Evolutionary conservation across 1,140 invertebrate genomes (phyloP), one percentile per base, ranked within the genome.

Genomic region (Lerema accius): DNA sequence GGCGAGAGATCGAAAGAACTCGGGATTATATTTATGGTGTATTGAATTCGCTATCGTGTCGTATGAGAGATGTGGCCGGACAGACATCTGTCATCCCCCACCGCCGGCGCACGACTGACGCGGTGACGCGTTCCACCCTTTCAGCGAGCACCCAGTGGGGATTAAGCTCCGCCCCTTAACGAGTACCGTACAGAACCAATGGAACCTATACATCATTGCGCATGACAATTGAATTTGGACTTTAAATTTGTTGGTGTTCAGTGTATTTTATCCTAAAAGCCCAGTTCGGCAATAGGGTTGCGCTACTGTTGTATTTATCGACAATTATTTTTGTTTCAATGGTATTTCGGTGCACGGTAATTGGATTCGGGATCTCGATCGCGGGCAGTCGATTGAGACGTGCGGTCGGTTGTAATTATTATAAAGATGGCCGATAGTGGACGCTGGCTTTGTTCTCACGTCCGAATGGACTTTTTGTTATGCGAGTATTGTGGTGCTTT

Each of bases 401-500:
- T 90, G 28, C 75, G 67, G 78, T 80, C 79, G 48, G 58, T 78
- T 75, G 80, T 86, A 88, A 90, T 90, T 89, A 89, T 88, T 90
- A 86, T 86, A 82, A 88, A 86, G 84, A 88, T 89, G 65, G 68
- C 15, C 76, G 84, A 87, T 87, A 86, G 79, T 70, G 73, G 76
- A 67, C 67, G 45, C 63, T 63, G 68, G 75, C 73, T 82, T 80
- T 82, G 80, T 86, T 78, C 63, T 64, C 51, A 60, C 32, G 60
- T 45, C 43, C 51, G 46, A 67, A 50, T 45, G 53, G 32, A 19
- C 32, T 45, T 35, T 59, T 58, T 58, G 32, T 48, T 59, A 48
- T 59, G 49, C 49, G 49, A 39, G n/a, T 19, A 13, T 51, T 7
- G 49, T 51, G 49, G 14, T 9, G 26, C 14, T 51, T 51, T 51